Evolutionary conservation across 2,797 vertebrate genomes (phyloP).

Genomic region (Kryptolebias ocellatus): DNA sequence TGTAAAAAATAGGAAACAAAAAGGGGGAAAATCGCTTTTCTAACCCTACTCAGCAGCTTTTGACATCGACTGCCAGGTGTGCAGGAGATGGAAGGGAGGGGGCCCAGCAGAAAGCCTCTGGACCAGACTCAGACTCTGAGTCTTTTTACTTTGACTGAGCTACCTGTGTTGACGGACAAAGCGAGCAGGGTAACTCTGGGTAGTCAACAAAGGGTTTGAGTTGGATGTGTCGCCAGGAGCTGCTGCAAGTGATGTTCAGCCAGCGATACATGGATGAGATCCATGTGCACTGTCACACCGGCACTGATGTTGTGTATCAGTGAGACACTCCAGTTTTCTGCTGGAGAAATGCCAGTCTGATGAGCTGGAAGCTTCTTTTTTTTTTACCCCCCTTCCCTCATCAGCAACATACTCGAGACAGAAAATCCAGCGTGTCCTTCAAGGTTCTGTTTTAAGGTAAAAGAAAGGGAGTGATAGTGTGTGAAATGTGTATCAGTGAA

Average conservation of each 20-base stretch:
- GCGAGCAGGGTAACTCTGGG: conserved; percentile 56
- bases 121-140: conserved; percentile 34
- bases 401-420: conserved; percentile 30
- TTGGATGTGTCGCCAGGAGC: conserved; percentile 49
- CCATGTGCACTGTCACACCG: conserved; percentile 62
- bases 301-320: conserved; percentile 53
- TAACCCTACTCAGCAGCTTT: conserved; percentile 37
- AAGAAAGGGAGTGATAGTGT: conserved; percentile 32
- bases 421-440: conserved; percentile 29
- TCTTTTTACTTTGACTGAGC: conserved; percentile 31
- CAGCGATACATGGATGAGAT: conserved; percentile 59
- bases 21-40: conserved; percentile 25
- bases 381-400: not conserved
- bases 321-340: conserved; percentile 47
- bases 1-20: conserved; percentile 22
- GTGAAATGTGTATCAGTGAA: conserved; percentile 30
- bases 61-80: conserved; percentile 48
- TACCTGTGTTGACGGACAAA: conserved; percentile 60
- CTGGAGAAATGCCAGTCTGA: conserved; percentile 66
- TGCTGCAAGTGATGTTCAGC: conserved; percentile 64
- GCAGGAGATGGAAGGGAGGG: conserved; percentile 5
- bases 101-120: conserved; percentile 12
- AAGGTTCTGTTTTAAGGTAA: conserved; percentile 42
- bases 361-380: conserved; percentile 50
- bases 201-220: conserved; percentile 63